Evolutionary conservation across 2,797 vertebrate genomes (phyloP), one percentile per base, ranked within the genome.

Genomic region (Rhodeus uyekii): DNA sequence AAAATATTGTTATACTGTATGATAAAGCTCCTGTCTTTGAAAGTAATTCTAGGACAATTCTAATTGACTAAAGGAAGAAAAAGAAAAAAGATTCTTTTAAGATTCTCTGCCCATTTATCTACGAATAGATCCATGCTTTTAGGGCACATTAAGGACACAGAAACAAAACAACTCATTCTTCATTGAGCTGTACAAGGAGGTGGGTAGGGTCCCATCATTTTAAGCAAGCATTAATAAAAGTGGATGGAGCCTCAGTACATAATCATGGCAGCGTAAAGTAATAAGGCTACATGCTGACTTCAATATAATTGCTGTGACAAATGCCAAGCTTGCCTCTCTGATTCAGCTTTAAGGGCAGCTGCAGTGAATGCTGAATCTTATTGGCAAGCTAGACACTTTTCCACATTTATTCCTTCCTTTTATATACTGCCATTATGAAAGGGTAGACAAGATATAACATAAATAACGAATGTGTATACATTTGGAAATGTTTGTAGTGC

Each of bases 281-380:
- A 92, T 86, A 74, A 89, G 76, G 39, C 65, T 72, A 75, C 53
- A 61, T 2, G 18, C 48, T 71, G 65, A 87, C 68, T 82, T 76
- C 2, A 67, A 53, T 73, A 86, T 88, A 89, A 91, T 89, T 90
- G 83, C 87, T 76, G 84, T 79, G 79, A 90, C 86, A 90, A 91
- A 91, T 87, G 86, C 86, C 83, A 84, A 87, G 67, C 83, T 83
- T 83, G 67, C 50, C 64, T 87, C 87, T 87, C 87, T 83, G 67
- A 68, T 87, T 67, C 72, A 82, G 86, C 85, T 87, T 83, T 58
- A 67, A 74, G 86, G 89, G 86, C 87, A 75, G 69, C 60, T 83
- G 63, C 84, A 80, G 32, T 42, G 27, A 73, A 74, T 4, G 16
- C n/a, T 34, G 8, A 58, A 38, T 58, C 24, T 6, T 39, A 81